Conservation (phyloP, 2,797 vertebrate genomes). For the Enteromius unitaeniatus region DNA sequence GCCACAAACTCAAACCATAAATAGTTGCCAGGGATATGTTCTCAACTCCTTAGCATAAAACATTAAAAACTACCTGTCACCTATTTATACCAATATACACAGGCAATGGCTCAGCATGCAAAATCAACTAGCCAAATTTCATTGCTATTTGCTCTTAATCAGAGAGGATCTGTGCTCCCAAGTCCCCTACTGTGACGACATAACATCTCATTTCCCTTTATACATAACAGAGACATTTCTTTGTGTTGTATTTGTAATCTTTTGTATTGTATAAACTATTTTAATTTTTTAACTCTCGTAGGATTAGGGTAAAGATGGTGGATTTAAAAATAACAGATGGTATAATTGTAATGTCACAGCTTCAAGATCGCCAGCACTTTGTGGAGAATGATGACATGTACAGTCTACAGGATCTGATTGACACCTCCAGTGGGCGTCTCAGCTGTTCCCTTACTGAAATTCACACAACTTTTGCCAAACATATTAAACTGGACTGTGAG, state of each 20-base stretch:
- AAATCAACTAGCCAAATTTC: too few relatives aligned
- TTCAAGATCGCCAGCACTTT: slow-evolving; percentile 97
- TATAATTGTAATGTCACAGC: slow-evolving; percentile 70
- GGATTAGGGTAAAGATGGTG: not conserved
- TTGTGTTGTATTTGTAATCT: not conserved
- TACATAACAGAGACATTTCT: not conserved
- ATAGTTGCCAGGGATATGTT: too few relatives aligned
- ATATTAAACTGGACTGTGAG: slow-evolving; percentile 98
- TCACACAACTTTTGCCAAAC: slow-evolving; percentile 96
- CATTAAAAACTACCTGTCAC: too few relatives aligned
- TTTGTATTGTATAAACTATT: not conserved
- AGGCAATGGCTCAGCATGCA: too few relatives aligned
- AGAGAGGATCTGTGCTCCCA: too few relatives aligned
- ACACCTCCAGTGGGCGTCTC: slow-evolving; percentile 88
- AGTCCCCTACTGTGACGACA: too few relatives aligned
- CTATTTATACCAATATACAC: too few relatives aligned
- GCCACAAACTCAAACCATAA: too few relatives aligned
- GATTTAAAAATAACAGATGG: not conserved
- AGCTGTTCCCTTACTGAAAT: slow-evolving; percentile 93
- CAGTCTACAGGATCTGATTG: slow-evolving; percentile 94
- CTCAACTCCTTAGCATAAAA: too few relatives aligned
- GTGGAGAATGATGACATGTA: slow-evolving; percentile 99
- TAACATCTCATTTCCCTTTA: too few relatives aligned
- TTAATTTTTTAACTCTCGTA: too few relatives aligned
- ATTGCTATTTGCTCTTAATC: too few relatives aligned